phyloP scores from a whole-genome alignment of 2,797 vertebrate genomes.

The Tolypeutes matacus region DNA sequence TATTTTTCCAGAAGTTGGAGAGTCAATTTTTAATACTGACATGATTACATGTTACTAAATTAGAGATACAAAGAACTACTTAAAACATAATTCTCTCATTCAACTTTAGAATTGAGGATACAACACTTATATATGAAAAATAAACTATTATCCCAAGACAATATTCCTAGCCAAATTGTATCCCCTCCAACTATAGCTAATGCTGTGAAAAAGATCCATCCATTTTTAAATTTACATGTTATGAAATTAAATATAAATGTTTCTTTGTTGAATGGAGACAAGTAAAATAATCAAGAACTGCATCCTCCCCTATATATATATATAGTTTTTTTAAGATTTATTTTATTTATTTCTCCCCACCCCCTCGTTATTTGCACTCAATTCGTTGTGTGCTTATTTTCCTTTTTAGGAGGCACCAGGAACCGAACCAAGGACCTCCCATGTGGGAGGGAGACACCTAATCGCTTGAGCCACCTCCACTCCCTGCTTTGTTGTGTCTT shows the following conservation, averaged over 20 bases:
- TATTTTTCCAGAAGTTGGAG: neutral
- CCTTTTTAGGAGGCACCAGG: no score
- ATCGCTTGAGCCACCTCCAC: no score
- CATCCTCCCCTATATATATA: neutral
- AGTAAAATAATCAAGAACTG: neutral
- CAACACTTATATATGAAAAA: slow-evolving; percentile 13
- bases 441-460: no score
- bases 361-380: no score
- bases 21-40: neutral
- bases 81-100: neutral
- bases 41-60: neutral
- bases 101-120: neutral
- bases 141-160: neutral
- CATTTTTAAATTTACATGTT: neutral
- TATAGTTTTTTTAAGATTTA: no score
- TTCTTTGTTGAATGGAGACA: neutral
- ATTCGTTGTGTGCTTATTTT: no score
- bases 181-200: neutral
- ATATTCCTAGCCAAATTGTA: slow-evolving; percentile 32
- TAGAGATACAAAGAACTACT: neutral
- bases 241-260: slow-evolving; percentile 37
- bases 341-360: no score
- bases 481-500: no score
- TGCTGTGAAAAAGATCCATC: slow-evolving; percentile 30
- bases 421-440: no score